phyloP scores from a whole-genome alignment of 2,888 invertebrate genomes.

The Allygus modestus region DNA sequence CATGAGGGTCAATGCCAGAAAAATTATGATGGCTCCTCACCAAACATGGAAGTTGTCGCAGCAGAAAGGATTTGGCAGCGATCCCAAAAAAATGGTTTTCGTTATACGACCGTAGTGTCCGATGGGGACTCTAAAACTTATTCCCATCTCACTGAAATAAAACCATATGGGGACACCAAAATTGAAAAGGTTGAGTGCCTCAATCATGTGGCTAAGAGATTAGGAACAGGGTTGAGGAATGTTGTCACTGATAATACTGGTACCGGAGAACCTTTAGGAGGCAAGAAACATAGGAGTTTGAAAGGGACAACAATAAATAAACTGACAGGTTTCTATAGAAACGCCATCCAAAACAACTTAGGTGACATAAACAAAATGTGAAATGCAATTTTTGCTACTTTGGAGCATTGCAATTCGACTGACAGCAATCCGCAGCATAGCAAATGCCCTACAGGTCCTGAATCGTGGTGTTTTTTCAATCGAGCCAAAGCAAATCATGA shows the following conservation, averaged over 20 bases:
- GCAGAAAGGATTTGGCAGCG: too few species aligned
- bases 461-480: slow-evolving; percentile 46
- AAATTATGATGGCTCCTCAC: slow-evolving; percentile 66
- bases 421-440: background rate
- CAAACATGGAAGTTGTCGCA: slow-evolving; percentile 67
- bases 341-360: slow-evolving; percentile 19
- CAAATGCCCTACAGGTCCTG: background rate
- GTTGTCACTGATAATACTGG: slow-evolving; percentile 17
- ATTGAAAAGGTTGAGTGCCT: too few species aligned
- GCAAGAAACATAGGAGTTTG: slow-evolving; percentile 24
- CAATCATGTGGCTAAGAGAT: too few species aligned
- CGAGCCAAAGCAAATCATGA: background rate
- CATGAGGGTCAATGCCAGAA: slow-evolving; percentile 64
- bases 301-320: slow-evolving; percentile 9
- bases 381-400: slow-evolving; percentile 38
- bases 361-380: background rate
- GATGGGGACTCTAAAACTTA: too few species aligned
- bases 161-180: too few species aligned
- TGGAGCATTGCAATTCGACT: slow-evolving; percentile 35
- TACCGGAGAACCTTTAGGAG: slow-evolving; percentile 45
- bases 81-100: slow-evolving; percentile 31
- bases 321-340: slow-evolving; percentile 27
- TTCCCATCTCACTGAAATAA: too few species aligned
- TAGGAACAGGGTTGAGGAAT: too few species aligned
- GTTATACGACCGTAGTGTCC: slow-evolving; percentile 63